A percentile compares a stretch with the other conserved stretches of the same genome.
phyloP scores from a whole-genome alignment of 2,797 vertebrate species.

The Lateolabrax maculatus region DNA sequence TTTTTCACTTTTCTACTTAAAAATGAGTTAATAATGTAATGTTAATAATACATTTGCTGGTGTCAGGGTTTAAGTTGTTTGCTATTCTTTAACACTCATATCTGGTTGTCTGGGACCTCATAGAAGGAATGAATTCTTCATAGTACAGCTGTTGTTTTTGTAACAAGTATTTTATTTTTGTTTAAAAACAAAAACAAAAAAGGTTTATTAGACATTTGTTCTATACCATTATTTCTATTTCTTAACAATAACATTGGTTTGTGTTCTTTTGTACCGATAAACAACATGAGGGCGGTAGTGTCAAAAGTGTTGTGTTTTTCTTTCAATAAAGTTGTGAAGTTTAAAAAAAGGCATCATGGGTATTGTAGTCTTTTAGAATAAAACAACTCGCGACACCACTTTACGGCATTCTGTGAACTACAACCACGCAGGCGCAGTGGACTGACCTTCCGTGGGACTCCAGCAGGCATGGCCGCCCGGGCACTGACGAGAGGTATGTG shows the following conservation, averaged over 20 bases:
- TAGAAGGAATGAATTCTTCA: neutral
- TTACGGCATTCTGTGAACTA: neutral
- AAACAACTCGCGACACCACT: neutral
- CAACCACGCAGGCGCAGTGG: constrained; percentile 55
- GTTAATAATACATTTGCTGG: no score
- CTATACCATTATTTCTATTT: neutral
- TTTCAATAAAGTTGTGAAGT: constrained; percentile 68
- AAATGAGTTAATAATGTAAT: no score
- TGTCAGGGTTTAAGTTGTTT: neutral
- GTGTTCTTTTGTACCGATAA: neutral
- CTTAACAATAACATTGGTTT: neutral
- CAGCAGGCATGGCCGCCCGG: constrained; percentile 81
- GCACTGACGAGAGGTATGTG: constrained; percentile 78
- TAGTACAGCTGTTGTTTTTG: neutral
- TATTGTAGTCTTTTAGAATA: constrained; percentile 50
- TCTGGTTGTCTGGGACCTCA: neutral
- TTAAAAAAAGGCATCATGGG: constrained; percentile 22
- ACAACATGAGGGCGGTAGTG: neutral
- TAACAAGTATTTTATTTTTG: neutral
- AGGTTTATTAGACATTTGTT: neutral
- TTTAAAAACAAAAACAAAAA: no score
- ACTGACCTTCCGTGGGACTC: constrained; percentile 70
- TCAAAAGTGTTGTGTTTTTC: neutral
- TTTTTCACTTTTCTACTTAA: neutral
- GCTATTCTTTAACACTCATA: neutral